Evolutionary conservation across 1,140 invertebrate species (phyloP).

Genomic region (Drosophila melanica): DNA sequence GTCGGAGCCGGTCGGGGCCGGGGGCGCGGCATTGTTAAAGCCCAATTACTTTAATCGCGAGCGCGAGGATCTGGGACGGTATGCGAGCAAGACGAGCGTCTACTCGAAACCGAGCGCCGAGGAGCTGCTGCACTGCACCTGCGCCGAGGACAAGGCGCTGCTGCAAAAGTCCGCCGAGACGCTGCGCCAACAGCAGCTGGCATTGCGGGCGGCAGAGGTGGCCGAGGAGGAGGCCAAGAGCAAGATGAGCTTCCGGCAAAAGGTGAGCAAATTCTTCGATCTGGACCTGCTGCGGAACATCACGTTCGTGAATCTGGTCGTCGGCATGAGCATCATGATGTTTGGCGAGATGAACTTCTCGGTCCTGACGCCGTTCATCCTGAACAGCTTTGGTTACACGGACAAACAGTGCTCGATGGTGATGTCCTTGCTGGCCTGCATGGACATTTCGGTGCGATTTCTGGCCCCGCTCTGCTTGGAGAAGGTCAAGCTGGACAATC

Average conservation of each 20-base stretch:
- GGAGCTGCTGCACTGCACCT: conserved; percentile 66
- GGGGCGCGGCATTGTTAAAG: conserved; percentile 67
- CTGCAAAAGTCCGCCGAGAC: conserved; percentile 63
- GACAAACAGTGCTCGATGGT: conserved; percentile 86
- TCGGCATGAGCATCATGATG: conserved; percentile 88
- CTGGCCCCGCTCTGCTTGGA: conserved; percentile 87
- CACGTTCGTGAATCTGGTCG: conserved; percentile 87
- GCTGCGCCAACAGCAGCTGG: conserved; percentile 31
- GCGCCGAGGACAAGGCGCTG: conserved; percentile 69
- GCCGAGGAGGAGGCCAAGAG: conserved; percentile 64
- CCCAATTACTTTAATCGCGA: conserved; percentile 84
- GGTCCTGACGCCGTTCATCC: conserved; percentile 88
- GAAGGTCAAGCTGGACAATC: conserved; percentile 87
- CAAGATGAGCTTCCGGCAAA: conserved; percentile 84
- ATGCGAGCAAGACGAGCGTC: conserved; percentile 67
- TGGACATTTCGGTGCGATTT: conserved; percentile 87
- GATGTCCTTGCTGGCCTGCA: conserved; percentile 86
- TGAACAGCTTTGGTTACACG: conserved; percentile 86
- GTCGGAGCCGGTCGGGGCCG: conserved; percentile 1
- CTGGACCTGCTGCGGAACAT: conserved; percentile 87
- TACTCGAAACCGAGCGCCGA: conserved; percentile 58
- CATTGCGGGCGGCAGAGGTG: conserved; percentile 23
- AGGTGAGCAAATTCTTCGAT: conserved; percentile 87
- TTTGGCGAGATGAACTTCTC: conserved; percentile 89
- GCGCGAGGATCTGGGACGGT: conserved; percentile 74